Evolutionary conservation across 35 echinoderm and acorn worm species (phyloP).

Genomic region (Nesometra sesokonis): DNA sequence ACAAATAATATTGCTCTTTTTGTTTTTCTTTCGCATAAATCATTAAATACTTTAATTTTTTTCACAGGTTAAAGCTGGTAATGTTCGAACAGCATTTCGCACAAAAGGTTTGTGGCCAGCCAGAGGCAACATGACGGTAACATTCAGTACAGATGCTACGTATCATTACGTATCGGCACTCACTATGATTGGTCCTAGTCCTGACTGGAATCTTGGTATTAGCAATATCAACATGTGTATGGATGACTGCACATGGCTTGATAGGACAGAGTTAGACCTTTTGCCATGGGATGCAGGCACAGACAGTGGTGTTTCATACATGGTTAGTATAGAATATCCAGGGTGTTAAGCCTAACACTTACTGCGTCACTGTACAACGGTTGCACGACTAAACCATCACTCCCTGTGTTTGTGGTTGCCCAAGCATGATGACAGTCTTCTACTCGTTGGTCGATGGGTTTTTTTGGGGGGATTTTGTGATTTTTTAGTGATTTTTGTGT

Average conservation of each 20-base stretch:
- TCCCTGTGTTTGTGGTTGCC: too few species aligned
- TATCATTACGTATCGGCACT: conserved; percentile 58
- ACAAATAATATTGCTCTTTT: too few species aligned
- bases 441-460: too few species aligned
- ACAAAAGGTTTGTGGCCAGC: conserved; percentile 74
- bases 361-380: too few species aligned
- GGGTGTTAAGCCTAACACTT: too few species aligned
- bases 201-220: conserved; percentile 85
- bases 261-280: conserved; percentile 44
- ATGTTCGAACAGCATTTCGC: conserved; percentile 68
- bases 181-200: conserved; percentile 92
- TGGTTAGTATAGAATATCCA: too few species aligned
- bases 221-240: conserved; percentile 62
- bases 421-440: too few species aligned
- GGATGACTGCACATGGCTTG: conserved; percentile 66
- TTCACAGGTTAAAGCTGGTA: conserved; percentile 41
- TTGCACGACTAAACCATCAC: too few species aligned
- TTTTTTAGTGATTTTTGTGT: too few species aligned
- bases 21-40: too few species aligned
- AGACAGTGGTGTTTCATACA: conserved; percentile 78
- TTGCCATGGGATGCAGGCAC: conserved; percentile 94
- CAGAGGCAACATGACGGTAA: conserved; percentile 40
- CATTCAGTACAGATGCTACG: conserved; percentile 37
- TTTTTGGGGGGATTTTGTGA: too few species aligned
- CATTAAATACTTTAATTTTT: background rate